These are phyloP conservation scores for Myrmecophaga tridactyla DNA, from an alignment of 2,113 vertebrate species.

Conservation along the genomic window DNA sequence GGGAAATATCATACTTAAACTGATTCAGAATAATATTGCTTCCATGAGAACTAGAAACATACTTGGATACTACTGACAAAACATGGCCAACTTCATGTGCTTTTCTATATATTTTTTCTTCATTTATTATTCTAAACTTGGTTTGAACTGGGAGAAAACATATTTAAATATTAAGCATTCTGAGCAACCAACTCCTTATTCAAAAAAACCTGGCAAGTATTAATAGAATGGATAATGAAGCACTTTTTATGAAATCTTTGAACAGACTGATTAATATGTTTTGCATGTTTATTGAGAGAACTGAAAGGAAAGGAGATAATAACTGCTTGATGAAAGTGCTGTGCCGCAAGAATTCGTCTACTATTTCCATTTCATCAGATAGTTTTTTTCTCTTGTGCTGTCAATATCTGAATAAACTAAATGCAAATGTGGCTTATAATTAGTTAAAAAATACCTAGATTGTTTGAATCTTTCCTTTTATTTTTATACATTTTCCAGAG, in stretches of 20 bases:
- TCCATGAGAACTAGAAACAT: background rate
- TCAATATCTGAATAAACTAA: slow-evolving; percentile 53
- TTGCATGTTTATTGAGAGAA: slow-evolving; percentile 61
- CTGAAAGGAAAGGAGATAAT: slow-evolving; percentile 58
- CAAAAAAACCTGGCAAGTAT: slow-evolving; percentile 62
- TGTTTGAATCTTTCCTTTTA: slow-evolving; percentile 14
- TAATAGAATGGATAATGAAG: slow-evolving; percentile 74
- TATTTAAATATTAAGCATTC: slow-evolving; percentile 59
- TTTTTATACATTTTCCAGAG: background rate
- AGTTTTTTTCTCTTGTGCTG: slow-evolving; percentile 40
- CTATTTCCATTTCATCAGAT: slow-evolving; percentile 68
- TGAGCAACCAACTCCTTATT: slow-evolving; percentile 49
- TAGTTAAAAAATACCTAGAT: slow-evolving; percentile 48
- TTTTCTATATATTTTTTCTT: background rate
- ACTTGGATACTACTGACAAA: background rate
- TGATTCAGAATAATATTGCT: background rate
- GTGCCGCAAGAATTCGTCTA: slow-evolving; percentile 50
- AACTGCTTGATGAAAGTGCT: slow-evolving; percentile 67
- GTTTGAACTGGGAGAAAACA: slow-evolving; percentile 56
- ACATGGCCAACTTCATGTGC: background rate
- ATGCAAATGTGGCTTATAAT: slow-evolving; percentile 51
- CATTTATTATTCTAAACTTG: background rate
- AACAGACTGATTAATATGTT: slow-evolving; percentile 72
- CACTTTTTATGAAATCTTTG: slow-evolving; percentile 62
- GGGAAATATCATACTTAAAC: background rate